Percentiles rank a stretch among this genome's conserved stretches.
Conservation (phyloP, 1,140 invertebrate species). For the Vollenhovia emeryi region DNA sequence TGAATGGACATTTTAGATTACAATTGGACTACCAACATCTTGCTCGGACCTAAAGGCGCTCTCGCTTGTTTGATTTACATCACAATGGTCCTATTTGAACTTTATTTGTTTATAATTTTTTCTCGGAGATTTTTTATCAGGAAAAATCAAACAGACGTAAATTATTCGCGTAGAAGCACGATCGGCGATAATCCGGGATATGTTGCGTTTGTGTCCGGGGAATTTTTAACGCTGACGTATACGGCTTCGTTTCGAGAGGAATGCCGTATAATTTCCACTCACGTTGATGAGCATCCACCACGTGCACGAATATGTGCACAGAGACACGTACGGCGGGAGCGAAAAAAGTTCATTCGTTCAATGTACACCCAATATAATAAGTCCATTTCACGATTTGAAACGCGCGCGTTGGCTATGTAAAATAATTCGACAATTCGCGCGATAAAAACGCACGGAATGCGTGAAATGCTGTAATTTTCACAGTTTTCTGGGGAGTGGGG, state of each 20-base stretch:
- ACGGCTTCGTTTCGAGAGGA: conserved; percentile 16
- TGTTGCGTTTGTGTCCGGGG: neutral
- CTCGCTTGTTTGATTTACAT: no score
- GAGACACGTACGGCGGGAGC: neutral
- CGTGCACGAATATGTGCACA: neutral
- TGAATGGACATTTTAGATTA: no score
- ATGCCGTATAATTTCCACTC: conserved; percentile 19
- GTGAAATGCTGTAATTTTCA: conserved; percentile 33
- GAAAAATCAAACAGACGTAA: conserved; percentile 2
- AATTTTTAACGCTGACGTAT: conserved; percentile 29
- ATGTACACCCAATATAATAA: conserved; percentile 14
- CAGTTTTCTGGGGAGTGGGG: no score
- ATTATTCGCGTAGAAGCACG: conserved; percentile 11
- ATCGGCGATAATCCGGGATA: neutral
- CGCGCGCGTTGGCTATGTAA: neutral
- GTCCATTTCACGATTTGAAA: conserved; percentile 11
- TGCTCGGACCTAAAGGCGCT: no score
- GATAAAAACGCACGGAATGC: conserved; percentile 2
- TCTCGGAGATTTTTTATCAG: no score
- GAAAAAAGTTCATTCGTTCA: neutral
- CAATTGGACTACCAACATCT: no score
- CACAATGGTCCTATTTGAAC: no score
- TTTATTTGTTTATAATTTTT: no score
- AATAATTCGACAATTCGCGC: conserved; percentile 39
- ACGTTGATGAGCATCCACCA: neutral